These are phyloP conservation scores for Calliopum simillimum DNA, from an alignment of 2,888 invertebrate genomes.

Conservation along the genomic window DNA sequence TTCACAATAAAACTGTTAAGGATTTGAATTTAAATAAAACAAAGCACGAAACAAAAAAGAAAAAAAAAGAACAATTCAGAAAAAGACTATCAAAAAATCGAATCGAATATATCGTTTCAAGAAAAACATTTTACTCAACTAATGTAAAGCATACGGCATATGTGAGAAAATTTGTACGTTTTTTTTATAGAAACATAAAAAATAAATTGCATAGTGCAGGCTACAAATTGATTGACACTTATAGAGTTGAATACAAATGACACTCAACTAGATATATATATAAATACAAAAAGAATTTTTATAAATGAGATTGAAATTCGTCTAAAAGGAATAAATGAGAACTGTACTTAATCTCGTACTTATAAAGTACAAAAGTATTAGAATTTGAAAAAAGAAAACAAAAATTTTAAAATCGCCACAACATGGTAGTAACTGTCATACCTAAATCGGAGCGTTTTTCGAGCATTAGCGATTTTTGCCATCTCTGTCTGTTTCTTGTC, in stretches of 20 bases:
- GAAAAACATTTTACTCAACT: conserved; percentile 27
- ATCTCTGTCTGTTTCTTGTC: too few species aligned
- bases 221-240: too few species aligned
- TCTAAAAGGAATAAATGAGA: conserved; percentile 13
- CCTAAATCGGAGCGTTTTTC: too few species aligned
- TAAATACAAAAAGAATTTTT: too few species aligned
- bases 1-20: too few species aligned
- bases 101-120: conserved; percentile 8
- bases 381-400: not conserved
- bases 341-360: conserved; percentile 3
- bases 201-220: conserved; percentile 44
- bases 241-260: too few species aligned
- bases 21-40: too few species aligned
- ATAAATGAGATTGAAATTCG: not conserved
- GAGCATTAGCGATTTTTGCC: too few species aligned
- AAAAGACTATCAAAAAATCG: too few species aligned
- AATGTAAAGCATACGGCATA: conserved; percentile 36
- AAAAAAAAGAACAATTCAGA: too few species aligned
- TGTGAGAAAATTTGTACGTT: conserved; percentile 43
- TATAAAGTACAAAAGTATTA: conserved; percentile 7
- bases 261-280: too few species aligned
- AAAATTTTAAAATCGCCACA: conserved; percentile 13
- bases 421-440: conserved; percentile 11
- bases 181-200: conserved; percentile 15
- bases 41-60: too few species aligned